These are phyloP conservation scores for Aptenodytes forsteri DNA, from an alignment of 2,113 vertebrate species.

Conservation along the genomic window DNA sequence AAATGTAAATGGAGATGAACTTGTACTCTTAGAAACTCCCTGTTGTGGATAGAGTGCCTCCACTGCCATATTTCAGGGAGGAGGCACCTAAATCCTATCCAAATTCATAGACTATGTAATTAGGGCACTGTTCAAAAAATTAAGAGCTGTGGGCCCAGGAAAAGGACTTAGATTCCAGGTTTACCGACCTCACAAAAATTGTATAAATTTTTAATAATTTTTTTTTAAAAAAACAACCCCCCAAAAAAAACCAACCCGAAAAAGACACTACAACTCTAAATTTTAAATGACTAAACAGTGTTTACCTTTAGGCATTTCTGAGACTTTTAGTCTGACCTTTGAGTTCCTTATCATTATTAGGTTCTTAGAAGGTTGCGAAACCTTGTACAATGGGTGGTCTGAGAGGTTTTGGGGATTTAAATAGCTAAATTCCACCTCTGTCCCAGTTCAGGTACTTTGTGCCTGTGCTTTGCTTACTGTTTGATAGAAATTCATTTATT, in stretches of 20 bases:
- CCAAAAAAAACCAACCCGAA: not conserved
- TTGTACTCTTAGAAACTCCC: not conserved
- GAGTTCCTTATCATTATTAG: accelerated
- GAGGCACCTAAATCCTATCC: not conserved
- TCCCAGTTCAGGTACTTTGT: not conserved
- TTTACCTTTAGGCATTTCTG: not conserved
- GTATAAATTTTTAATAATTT: not conserved
- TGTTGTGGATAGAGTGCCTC: not conserved
- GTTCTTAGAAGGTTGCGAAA: not conserved
- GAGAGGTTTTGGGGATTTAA: not conserved
- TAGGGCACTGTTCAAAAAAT: not conserved
- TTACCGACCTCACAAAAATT: not conserved
- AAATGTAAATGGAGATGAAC: not conserved
- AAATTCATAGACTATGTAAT: not conserved
- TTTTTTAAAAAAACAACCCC: no score
- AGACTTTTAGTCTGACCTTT: not conserved
- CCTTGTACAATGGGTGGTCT: not conserved
- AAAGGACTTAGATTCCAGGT: not conserved
- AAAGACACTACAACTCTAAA: not conserved
- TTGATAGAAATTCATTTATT: not conserved
- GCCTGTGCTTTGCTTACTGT: not conserved
- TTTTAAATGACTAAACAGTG: not conserved
- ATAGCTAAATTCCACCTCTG: not conserved
- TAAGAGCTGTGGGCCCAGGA: not conserved
- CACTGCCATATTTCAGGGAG: not conserved